phyloP scores from a whole-genome alignment of 2,888 invertebrate genomes.

The Tenthredo distinguenda region DNA sequence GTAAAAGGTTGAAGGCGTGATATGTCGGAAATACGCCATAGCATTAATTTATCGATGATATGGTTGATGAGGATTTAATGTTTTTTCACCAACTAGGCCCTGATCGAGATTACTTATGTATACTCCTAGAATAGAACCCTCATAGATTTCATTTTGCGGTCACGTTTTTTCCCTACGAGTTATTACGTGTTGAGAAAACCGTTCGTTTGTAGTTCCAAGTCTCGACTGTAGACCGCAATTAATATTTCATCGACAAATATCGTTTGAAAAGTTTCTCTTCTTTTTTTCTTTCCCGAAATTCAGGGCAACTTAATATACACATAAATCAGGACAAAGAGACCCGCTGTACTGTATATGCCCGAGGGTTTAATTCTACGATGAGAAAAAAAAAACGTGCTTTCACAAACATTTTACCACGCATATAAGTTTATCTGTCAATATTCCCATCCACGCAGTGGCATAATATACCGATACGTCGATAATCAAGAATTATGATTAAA shows the following conservation, averaged over 20 bases:
- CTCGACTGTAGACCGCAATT: neutral
- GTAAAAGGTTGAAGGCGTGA: neutral
- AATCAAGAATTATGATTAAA: neutral
- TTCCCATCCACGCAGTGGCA: neutral
- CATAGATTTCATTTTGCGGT: neutral
- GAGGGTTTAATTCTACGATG: neutral
- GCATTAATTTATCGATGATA: neutral
- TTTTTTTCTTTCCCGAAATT: neutral
- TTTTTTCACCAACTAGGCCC: neutral
- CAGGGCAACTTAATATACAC: neutral
- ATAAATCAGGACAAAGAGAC: conserved; percentile 2
- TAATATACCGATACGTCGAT: neutral
- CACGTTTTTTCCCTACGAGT: neutral
- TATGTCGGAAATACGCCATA: neutral
- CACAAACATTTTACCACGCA: neutral
- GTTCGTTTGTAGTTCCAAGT: neutral
- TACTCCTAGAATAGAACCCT: neutral
- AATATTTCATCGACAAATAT: conserved; percentile 1
- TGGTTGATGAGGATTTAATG: neutral
- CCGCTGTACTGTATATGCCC: neutral
- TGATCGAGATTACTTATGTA: neutral
- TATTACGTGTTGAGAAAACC: neutral
- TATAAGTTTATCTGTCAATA: neutral
- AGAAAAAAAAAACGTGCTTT: neutral
- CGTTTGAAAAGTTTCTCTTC: neutral